Percentiles rank a stretch among this genome's conserved stretches.
Conservation (phyloP, 2,888 invertebrate genomes). For the Scaptomyza parva region DNA sequence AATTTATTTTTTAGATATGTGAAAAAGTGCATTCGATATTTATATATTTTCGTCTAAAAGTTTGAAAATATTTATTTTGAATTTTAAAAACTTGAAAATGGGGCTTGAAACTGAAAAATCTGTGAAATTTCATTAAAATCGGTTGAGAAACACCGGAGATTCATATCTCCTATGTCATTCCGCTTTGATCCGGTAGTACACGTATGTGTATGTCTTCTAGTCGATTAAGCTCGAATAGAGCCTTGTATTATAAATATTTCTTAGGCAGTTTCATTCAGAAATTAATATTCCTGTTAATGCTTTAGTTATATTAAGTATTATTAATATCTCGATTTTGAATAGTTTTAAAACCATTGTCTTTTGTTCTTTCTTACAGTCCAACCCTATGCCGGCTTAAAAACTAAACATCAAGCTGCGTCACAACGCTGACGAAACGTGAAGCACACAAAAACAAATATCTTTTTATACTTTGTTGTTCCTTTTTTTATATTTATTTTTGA, state of each 20-base stretch:
- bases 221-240: too few relatives aligned
- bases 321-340: not conserved
- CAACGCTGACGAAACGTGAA: slow-evolving; percentile 58
- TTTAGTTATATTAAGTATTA: not conserved
- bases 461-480: slow-evolving; percentile 22
- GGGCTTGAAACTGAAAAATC: too few relatives aligned
- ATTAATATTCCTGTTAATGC: too few relatives aligned
- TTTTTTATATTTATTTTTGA: slow-evolving; percentile 13
- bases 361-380: slow-evolving; percentile 33
- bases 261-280: too few relatives aligned
- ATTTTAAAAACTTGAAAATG: too few relatives aligned
- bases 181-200: too few relatives aligned
- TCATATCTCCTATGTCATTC: too few relatives aligned
- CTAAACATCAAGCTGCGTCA: slow-evolving; percentile 11
- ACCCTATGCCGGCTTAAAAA: slow-evolving; percentile 51
- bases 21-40: not conserved
- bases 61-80: not conserved
- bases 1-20: not conserved
- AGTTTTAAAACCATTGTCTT: not conserved
- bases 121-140: too few relatives aligned
- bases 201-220: too few relatives aligned
- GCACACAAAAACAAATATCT: slow-evolving; percentile 3
- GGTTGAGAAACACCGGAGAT: too few relatives aligned
- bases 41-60: not conserved
- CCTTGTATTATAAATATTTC: too few relatives aligned